Evolutionary conservation across 2,113 vertebrate genomes (phyloP).

Genomic region (Girardinichthys multiradiatus): DNA sequence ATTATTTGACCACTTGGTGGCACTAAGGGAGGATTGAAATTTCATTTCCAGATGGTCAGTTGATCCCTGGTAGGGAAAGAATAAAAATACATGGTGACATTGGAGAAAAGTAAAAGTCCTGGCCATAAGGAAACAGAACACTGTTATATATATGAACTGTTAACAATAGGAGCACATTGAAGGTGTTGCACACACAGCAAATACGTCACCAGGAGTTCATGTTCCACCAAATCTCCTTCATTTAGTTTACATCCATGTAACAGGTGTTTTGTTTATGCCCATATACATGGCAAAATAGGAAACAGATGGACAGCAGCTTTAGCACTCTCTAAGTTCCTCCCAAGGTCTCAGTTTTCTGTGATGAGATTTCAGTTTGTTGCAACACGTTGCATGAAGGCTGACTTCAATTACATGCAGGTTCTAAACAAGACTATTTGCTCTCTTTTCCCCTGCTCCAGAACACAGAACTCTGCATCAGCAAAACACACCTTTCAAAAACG

Average conservation of each 20-base stretch:
- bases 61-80: too few species aligned
- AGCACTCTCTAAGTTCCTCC: background rate
- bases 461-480: too few species aligned
- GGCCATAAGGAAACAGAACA: background rate
- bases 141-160: background rate
- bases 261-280: too few species aligned
- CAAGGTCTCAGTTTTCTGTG: background rate
- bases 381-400: too few species aligned
- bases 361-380: background rate
- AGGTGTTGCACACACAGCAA: background rate
- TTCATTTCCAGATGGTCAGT: too few species aligned
- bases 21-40: too few species aligned
- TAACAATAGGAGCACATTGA: background rate
- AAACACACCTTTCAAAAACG: background rate
- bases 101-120: background rate
- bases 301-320: too few species aligned
- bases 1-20: too few species aligned
- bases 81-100: background rate
- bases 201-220: background rate
- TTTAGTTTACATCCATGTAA: background rate
- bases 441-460: too few species aligned
- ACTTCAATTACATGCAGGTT: background rate
- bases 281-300: too few species aligned
- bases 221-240: background rate
- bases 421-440: too few species aligned